These are phyloP conservation scores for Barnardius zonarius DNA, from an alignment of 2,113 vertebrate species.

Conservation along the genomic window DNA sequence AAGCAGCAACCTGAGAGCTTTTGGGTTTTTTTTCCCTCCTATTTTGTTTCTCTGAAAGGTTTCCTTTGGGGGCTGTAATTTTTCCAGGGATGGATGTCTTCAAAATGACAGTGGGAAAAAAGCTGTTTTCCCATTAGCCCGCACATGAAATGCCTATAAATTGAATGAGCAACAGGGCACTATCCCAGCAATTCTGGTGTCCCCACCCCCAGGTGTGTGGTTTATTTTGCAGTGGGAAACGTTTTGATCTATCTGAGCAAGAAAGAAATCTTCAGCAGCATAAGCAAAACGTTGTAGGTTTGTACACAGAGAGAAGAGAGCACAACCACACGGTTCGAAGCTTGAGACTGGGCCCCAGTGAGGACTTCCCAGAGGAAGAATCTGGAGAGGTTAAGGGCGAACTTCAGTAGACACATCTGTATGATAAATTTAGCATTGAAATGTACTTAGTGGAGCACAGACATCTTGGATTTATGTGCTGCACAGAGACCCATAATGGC, in stretches of 20 bases:
- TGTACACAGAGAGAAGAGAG: neutral
- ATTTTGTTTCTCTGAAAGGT: neutral
- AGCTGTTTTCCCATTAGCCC: neutral
- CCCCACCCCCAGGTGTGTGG: neutral
- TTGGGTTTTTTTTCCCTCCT: neutral
- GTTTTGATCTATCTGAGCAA: neutral
- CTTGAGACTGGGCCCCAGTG: neutral
- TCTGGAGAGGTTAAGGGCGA: neutral
- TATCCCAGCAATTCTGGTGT: neutral
- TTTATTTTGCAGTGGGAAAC: neutral
- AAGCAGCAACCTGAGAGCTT: neutral
- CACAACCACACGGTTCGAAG: neutral
- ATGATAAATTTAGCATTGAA: conserved; percentile 17
- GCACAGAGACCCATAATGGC: neutral
- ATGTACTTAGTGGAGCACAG: neutral
- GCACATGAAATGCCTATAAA: neutral
- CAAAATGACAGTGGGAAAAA: neutral
- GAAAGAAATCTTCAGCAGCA: neutral
- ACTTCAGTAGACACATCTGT: neutral
- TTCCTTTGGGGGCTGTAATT: neutral
- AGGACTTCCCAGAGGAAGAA: neutral
- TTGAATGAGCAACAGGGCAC: neutral
- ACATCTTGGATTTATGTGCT: neutral
- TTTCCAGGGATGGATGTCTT: neutral
- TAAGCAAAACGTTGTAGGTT: neutral